These are phyloP conservation scores for Pandion haliaetus DNA, from an alignment of 2,113 vertebrate species.

Conservation along the genomic window DNA sequence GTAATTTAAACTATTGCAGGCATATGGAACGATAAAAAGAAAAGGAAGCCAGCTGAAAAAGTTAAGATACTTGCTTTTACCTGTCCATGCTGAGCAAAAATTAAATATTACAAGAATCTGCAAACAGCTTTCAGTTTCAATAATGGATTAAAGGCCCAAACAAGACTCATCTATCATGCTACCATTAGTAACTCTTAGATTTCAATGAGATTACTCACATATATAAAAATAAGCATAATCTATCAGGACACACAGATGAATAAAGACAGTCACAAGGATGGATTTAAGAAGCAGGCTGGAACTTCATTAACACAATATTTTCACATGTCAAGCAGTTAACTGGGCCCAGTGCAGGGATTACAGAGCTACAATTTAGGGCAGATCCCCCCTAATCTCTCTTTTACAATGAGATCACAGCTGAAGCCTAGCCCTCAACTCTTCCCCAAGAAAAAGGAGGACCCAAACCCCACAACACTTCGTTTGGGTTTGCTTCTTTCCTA, in stretches of 20 bases:
- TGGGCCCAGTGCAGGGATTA: not conserved
- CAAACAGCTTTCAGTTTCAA: slow-evolving; percentile 14
- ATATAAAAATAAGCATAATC: slow-evolving; percentile 43
- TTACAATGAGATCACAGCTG: not conserved
- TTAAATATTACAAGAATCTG: not conserved
- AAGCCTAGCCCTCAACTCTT: not conserved
- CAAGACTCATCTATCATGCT: not conserved
- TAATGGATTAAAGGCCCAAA: not conserved
- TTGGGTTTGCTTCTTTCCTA: not conserved
- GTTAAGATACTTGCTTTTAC: not conserved
- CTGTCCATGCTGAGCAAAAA: not conserved
- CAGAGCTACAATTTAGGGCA: not conserved
- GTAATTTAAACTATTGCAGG: slow-evolving; percentile 2
- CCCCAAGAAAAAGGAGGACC: not conserved
- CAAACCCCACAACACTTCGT: not conserved
- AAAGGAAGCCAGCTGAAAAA: not conserved
- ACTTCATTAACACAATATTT: slow-evolving; percentile 61
- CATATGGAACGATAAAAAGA: not conserved
- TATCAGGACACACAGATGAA: slow-evolving; percentile 39
- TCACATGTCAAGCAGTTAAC: slow-evolving; percentile 45
- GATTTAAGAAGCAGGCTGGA: slow-evolving; percentile 52
- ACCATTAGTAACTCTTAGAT: not conserved
- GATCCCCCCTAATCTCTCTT: not conserved
- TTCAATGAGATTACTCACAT: slow-evolving; percentile 24
- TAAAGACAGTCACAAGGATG: slow-evolving; percentile 55